Evolutionary conservation across 2,888 invertebrate genomes (phyloP), one percentile per base, ranked within the genome.

Genomic region (Glomeris marginata): DNA sequence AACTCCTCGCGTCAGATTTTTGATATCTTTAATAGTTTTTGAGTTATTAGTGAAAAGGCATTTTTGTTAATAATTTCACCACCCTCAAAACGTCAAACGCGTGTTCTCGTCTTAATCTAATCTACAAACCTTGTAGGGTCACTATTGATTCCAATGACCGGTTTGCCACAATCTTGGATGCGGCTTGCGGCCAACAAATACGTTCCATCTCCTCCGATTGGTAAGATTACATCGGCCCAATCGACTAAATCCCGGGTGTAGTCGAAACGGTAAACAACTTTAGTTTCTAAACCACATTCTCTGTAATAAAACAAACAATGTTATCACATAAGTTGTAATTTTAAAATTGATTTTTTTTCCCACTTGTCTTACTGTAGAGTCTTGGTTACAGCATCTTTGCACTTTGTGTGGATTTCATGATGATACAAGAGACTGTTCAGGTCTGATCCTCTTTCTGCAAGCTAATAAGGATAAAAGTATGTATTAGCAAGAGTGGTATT

Each of bases 101-200:
- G n/a, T 21, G 11, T 2, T 21, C 2, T 2, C 11, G 21, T 18
- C 5, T 16, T 21, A 51, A 43, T 20, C 41, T 11, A 11, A 37
- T 11, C 21, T 34, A 41, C 50, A 50, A 51, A 70, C 70, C 70
- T 68, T 18, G 77, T 77, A 0, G 95, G 94, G 63, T 95, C 87
- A 16, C 95, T 95, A 71, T 98, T 98, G 60, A 98, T 84, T 0
- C 97, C 97, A 59, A 98, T 80, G 51, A 98, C 83, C n/a, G 94
- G 90, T 62, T 87, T 94, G 56, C 77, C 75, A 61, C 69, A 72
- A 58, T 80, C 75, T 48, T 72, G 71, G 21, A 94, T 79, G 65
- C 81, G 78, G 62, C 84, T 87, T 5, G 97, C 90, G 0, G 92
- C 91, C 59, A 95, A 71, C 33, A 98, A 75, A 69, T 92, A 98